Evolutionary conservation across 1,140 invertebrate species (phyloP).

Genomic region (Tetramorium parvispinum): DNA sequence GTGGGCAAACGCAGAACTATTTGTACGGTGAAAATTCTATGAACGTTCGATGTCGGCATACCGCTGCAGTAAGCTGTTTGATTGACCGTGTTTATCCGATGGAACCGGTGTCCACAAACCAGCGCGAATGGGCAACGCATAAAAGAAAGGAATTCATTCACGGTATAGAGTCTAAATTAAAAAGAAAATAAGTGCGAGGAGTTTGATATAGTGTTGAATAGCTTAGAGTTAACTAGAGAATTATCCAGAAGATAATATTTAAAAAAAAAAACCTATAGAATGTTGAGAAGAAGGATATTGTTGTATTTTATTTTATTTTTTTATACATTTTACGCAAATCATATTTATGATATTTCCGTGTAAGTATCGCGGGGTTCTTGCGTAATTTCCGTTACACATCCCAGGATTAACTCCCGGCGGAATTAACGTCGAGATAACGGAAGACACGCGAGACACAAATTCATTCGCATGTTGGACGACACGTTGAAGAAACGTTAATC

Average conservation of each 20-base stretch:
- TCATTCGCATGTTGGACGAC: slow-evolving; percentile 12
- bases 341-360: neutral
- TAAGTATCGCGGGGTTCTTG: neutral
- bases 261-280: neutral
- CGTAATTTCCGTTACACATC: neutral
- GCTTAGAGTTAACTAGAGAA: neutral
- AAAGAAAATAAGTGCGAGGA: neutral
- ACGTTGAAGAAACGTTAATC: slow-evolving; percentile 41
- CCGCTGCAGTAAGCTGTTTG: slow-evolving; percentile 4
- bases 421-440: neutral
- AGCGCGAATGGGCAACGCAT: neutral
- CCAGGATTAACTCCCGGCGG: neutral
- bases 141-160: neutral
- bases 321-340: neutral
- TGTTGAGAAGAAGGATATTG: neutral
- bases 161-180: neutral
- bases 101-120: slow-evolving; percentile 14
- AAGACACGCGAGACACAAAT: slow-evolving; percentile 1
- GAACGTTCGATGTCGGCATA: neutral
- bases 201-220: neutral
- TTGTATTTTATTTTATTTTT: neutral
- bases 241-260: neutral
- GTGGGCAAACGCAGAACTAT: slow-evolving; percentile 6
- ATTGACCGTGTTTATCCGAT: slow-evolving; percentile 38
- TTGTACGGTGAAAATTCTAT: slow-evolving; percentile 40